Base-by-base conservation (phyloP, 2,797 vertebrate species). In the Chrysocyon brachyurus region DNA sequence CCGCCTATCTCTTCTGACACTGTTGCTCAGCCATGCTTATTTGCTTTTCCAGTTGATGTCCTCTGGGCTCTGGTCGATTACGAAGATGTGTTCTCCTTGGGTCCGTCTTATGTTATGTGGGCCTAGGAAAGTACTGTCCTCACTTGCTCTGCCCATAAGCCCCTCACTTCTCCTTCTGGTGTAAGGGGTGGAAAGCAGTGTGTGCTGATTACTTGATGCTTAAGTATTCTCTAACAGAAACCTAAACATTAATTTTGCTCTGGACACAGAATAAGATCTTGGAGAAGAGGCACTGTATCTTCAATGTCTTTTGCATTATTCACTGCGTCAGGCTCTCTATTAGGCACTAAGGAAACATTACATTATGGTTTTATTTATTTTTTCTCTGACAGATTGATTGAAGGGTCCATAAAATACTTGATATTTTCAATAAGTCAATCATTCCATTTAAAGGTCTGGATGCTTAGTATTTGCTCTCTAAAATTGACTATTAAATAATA, bases 401-500 rank as follows among this genome's bases (percentile, higher is more conserved):
- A 87, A 93, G 91, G 21, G 6, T 4, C 36, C 36, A 93, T 14
- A 82, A 66, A 82, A 86, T 66, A 72, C 15, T 61, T 12, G 82
- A 52, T 16, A 9, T 63, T 88, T 28, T 89, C 33, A 90, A 46
- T 85, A 90, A 90, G 56, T 66, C 52, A 52, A 75, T 94, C 0
- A 12, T 75, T 92, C 86, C 16, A 68, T 78, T 86, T 49, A 79
- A 21, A 33, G 40, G 36, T 66, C 68, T 12, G 68, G 19, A 81
- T 85, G 72, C 14, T 36, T 86, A 91, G 12, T 26, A 84, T 88
- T 93, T 92, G 79, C 33, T 75, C 2, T 87, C 10, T 64, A 36
- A 88, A 90, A 49, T 90, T 28, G 82, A 46, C 12, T 85, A 72
- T 91, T 96, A 91, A 96, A 54, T 89, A 87, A 94, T 59, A 4